Evolutionary conservation across 2,888 invertebrate species (phyloP).

Genomic region (Folsomia manolachei): DNA sequence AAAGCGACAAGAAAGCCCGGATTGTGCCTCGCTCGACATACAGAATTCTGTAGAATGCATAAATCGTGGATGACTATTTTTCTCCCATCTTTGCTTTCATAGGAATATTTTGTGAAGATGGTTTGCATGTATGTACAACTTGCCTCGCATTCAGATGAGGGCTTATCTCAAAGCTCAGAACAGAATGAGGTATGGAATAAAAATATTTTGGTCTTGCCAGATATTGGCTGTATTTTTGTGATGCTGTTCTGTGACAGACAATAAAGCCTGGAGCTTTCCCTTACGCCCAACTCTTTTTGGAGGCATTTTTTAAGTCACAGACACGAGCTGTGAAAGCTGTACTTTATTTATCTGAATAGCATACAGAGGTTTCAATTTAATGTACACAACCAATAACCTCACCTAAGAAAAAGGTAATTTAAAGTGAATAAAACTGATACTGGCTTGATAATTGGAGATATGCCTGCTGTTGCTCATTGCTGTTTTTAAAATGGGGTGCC

Average conservation of each 20-base stretch:
- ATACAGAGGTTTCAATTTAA: too few species aligned
- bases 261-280: neutral
- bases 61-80: conserved; percentile 21
- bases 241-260: neutral
- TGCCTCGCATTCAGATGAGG: conserved; percentile 44
- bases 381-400: too few species aligned
- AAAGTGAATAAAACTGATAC: too few species aligned
- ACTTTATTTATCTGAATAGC: too few species aligned
- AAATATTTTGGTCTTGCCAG: neutral
- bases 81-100: conserved; percentile 17
- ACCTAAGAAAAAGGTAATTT: too few species aligned
- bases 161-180: conserved; percentile 25
- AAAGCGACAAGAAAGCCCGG: conserved; percentile 20
- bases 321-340: too few species aligned
- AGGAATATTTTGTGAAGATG: conserved; percentile 15
- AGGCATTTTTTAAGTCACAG: too few species aligned
- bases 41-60: conserved; percentile 22
- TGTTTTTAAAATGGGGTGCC: too few species aligned
- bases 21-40: conserved; percentile 14
- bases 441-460: too few species aligned
- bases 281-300: neutral
- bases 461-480: too few species aligned
- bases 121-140: conserved; percentile 24
- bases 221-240: neutral
- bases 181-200: conserved; percentile 5